Percentiles rank a stretch among this genome's conserved stretches.
phyloP scores from a whole-genome alignment of 2,797 vertebrate species.

The Macrochelys suwanniensis region DNA sequence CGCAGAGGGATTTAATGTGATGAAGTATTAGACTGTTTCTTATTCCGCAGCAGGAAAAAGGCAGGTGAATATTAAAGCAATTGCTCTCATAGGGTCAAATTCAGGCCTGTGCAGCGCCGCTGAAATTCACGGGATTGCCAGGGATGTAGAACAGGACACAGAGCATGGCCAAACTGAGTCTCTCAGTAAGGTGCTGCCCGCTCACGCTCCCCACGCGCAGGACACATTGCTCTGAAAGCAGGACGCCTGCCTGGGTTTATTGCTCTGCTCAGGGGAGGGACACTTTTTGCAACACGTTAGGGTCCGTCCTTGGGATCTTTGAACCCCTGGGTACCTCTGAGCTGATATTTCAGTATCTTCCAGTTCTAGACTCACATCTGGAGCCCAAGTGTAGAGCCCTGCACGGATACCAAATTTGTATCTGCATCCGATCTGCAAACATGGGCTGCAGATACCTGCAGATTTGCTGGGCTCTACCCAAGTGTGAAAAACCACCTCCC shows the following conservation, averaged over 20 bases:
- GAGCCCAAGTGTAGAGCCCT: background rate
- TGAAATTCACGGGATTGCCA: background rate
- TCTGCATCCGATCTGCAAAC: no score
- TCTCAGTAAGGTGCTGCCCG: fast-evolving
- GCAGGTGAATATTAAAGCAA: conserved; percentile 46
- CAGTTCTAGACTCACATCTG: background rate
- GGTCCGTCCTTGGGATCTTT: background rate
- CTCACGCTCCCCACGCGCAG: background rate
- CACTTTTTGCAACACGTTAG: background rate
- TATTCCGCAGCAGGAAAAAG: conserved; percentile 3
- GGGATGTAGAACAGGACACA: background rate
- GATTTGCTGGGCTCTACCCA: background rate
- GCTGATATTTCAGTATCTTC: fast-evolving
- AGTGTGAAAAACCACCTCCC: background rate
- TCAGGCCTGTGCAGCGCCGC: background rate
- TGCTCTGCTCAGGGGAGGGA: background rate
- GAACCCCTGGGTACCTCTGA: fast-evolving
- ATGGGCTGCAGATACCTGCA: no score
- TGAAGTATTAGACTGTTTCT: conserved; percentile 35
- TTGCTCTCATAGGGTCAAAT: conserved; percentile 23
- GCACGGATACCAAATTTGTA: no score
- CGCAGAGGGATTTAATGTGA: conserved; percentile 56
- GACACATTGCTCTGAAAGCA: background rate
- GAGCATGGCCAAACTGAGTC: background rate
- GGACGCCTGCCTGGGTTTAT: background rate